Evolutionary conservation across 2,113 vertebrate species (phyloP).

Genomic region (Sebastes fasciatus): DNA sequence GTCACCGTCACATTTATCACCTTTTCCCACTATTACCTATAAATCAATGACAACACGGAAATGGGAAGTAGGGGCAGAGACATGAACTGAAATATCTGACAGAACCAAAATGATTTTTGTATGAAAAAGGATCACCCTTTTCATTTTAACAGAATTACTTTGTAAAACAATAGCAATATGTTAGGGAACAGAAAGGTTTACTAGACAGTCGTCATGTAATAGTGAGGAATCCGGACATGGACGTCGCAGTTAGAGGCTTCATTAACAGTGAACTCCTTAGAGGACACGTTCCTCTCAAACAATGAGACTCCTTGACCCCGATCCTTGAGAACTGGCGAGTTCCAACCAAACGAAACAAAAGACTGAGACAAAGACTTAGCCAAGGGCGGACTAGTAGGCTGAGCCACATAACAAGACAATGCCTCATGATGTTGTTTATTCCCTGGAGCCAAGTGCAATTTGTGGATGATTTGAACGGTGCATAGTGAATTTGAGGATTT

Average conservation of each 20-base stretch:
- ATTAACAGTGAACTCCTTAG: slow-evolving; percentile 37
- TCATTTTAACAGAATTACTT: slow-evolving; percentile 12
- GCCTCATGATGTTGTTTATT: slow-evolving; percentile 58
- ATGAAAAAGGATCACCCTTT: slow-evolving; percentile 20
- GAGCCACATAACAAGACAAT: slow-evolving; percentile 62
- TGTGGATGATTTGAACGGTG: slow-evolving; percentile 53
- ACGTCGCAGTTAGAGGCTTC: slow-evolving; percentile 24
- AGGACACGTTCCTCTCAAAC: slow-evolving; percentile 42
- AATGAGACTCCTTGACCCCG: slow-evolving; percentile 47
- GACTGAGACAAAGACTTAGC: slow-evolving; percentile 40
- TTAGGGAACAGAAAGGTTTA: neutral
- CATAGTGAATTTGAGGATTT: slow-evolving; percentile 51
- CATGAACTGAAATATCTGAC: slow-evolving; percentile 22
- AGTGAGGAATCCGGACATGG: slow-evolving; percentile 3
- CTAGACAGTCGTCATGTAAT: neutral
- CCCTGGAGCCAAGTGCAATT: slow-evolving; percentile 55
- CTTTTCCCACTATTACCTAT: slow-evolving; percentile 20
- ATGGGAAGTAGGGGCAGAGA: slow-evolving; percentile 9
- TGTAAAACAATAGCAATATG: neutral
- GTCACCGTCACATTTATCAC: slow-evolving; percentile 42
- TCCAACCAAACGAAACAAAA: slow-evolving; percentile 47
- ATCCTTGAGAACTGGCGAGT: slow-evolving; percentile 60
- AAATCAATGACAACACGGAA: slow-evolving; percentile 31
- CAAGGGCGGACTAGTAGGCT: slow-evolving; percentile 42
- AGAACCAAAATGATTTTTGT: slow-evolving; percentile 23